phyloP scores from a whole-genome alignment of 2,888 invertebrate species.

The Cyclophora punctaria region DNA sequence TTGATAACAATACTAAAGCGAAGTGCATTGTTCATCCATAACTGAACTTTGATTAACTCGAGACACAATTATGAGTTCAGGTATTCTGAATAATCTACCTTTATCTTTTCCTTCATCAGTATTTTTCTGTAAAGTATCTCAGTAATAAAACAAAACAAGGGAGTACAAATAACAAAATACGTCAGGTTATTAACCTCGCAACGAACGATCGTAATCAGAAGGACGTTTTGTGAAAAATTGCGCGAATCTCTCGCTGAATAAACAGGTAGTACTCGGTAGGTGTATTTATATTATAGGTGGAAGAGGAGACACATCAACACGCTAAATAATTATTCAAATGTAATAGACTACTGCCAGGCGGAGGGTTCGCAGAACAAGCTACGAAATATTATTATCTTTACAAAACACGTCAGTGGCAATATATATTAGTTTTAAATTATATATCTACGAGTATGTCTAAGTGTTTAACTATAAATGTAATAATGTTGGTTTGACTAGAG shows the following conservation, averaged over 20 bases:
- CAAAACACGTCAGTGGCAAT: too few species aligned
- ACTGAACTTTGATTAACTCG: too few species aligned
- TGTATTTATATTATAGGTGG: constrained; percentile 26
- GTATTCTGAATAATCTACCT: too few species aligned
- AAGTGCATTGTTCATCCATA: too few species aligned
- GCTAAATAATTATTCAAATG: constrained; percentile 65
- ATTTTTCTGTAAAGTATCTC: too few species aligned
- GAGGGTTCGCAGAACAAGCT: constrained; percentile 22
- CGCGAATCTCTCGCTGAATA: constrained; percentile 16
- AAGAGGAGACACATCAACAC: constrained; percentile 52
- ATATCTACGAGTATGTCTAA: not conserved
- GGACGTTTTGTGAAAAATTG: constrained; percentile 22
- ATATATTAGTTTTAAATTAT: not conserved
- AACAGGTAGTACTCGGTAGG: constrained; percentile 6
- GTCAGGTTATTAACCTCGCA: constrained; percentile 16
- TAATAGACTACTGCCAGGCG: constrained; percentile 49
- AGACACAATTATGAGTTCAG: too few species aligned
- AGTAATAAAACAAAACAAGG: not conserved
- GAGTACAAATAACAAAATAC: constrained; percentile 3
- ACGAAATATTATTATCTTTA: too few species aligned
- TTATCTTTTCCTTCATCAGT: too few species aligned
- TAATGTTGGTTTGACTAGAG: not conserved
- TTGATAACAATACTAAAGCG: too few species aligned
- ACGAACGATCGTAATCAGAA: constrained; percentile 6
- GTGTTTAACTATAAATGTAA: not conserved